Evolutionary conservation across 2,797 vertebrate species (phyloP).

Genomic region (Lophius americanus): DNA sequence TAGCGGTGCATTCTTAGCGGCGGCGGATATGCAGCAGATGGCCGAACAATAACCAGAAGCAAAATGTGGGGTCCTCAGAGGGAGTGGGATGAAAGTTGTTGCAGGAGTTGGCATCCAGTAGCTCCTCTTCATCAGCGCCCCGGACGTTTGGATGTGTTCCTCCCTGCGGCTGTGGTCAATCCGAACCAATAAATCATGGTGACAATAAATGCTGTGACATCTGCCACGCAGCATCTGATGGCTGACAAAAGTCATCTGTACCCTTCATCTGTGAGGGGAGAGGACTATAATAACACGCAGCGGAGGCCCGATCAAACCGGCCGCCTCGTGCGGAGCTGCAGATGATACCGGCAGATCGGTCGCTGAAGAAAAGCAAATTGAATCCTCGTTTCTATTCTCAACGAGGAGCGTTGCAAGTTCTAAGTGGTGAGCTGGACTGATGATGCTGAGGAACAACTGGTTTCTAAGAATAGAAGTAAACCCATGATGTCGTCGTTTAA

Average conservation of each 20-base stretch:
- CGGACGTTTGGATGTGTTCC: conserved; percentile 65
- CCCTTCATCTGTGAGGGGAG: conserved; percentile 66
- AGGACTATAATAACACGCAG: conserved; percentile 50
- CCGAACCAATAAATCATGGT: conserved; percentile 77
- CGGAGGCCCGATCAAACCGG: conserved; percentile 43
- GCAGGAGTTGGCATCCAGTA: conserved; percentile 62
- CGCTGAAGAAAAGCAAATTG: conserved; percentile 56
- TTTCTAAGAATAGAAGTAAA: neutral
- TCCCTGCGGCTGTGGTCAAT: conserved; percentile 70
- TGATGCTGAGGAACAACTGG: neutral
- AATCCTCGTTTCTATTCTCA: conserved; percentile 43
- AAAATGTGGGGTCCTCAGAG: conserved; percentile 59
- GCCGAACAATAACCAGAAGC: conserved; percentile 79
- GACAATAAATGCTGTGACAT: conserved; percentile 80
- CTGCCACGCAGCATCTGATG: conserved; percentile 79
- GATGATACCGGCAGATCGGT: conserved; percentile 47
- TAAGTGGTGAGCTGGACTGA: conserved; percentile 61
- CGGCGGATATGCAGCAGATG: conserved; percentile 73
- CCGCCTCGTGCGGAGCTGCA: conserved; percentile 18
- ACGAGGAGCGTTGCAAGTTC: conserved; percentile 49
- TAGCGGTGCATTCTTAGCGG: conserved; percentile 53
- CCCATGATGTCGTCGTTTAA: no score
- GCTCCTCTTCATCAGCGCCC: conserved; percentile 49
- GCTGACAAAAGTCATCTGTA: conserved; percentile 78
- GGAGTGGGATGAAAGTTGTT: conserved; percentile 64